Conservation (phyloP, 2,888 invertebrate genomes). For the Drosophila testacea region DNA sequence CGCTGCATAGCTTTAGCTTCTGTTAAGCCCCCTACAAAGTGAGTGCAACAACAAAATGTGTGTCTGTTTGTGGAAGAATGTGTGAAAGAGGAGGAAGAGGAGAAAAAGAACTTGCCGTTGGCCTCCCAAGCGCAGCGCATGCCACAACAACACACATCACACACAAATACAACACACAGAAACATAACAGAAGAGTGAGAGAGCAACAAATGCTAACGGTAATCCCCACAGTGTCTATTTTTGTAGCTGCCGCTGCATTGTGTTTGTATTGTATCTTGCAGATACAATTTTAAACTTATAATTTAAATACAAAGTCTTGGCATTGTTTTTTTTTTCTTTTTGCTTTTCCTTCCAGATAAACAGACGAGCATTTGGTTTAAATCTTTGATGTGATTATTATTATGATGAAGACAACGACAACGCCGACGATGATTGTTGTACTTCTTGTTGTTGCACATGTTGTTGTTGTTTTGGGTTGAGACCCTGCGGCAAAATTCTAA, state of each 20-base stretch:
- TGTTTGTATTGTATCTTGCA: constrained; percentile 69
- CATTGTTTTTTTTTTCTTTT: constrained; percentile 57
- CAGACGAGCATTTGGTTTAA: constrained; percentile 63
- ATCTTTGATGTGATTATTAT: constrained; percentile 71
- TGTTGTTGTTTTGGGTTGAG: constrained; percentile 11
- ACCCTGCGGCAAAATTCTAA: constrained; percentile 49
- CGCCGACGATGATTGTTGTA: constrained; percentile 29
- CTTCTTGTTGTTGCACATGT: constrained; percentile 5
- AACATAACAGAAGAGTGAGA: constrained; percentile 6
- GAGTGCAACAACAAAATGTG: constrained; percentile 18
- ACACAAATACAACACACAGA: constrained; percentile 21
- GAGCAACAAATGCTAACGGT: constrained; percentile 69
- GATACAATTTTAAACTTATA: constrained; percentile 75
- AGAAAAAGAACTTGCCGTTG: constrained; percentile 66
- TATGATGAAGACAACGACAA: constrained; percentile 33
- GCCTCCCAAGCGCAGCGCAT: constrained; percentile 73
- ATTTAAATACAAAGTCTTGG: constrained; percentile 76
- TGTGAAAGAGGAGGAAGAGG: constrained; percentile 1
- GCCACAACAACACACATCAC: constrained; percentile 55
- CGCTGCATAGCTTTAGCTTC: constrained; percentile 10
- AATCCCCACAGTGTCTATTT: constrained; percentile 76
- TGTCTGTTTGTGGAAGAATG: constrained; percentile 5
- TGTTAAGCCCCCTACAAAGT: constrained; percentile 32
- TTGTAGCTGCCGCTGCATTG: constrained; percentile 55
- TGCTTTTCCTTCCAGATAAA: constrained; percentile 14